A percentile compares a stretch with the other conserved stretches of the same genome.
phyloP scores from a whole-genome alignment of 2,888 invertebrate species.

The Nomada flava region DNA sequence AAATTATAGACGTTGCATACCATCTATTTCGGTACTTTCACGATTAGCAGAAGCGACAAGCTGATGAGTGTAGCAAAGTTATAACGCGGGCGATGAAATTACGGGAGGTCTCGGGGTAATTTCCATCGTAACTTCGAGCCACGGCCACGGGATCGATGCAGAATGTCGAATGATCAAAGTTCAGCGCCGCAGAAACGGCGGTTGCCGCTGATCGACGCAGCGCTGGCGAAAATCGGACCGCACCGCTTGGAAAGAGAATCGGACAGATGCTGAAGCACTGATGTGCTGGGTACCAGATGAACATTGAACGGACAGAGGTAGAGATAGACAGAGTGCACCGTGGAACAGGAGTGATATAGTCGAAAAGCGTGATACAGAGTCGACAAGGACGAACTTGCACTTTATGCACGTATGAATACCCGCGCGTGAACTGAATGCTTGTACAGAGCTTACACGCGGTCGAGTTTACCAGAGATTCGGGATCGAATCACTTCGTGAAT shows the following conservation, averaged over 20 bases:
- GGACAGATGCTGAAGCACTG: neutral
- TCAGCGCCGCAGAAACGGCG: slow-evolving; percentile 25
- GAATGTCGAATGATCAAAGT: slow-evolving; percentile 57
- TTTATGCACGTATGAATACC: slow-evolving; percentile 79
- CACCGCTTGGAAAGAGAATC: slow-evolving; percentile 37
- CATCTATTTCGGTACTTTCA: slow-evolving; percentile 17
- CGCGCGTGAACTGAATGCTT: slow-evolving; percentile 74
- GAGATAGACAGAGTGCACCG: neutral
- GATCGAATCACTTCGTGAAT: slow-evolving; percentile 65
- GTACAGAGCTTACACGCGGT: slow-evolving; percentile 9
- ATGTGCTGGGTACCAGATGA: neutral
- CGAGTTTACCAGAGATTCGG: slow-evolving; percentile 59
- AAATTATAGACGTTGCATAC: too few relatives aligned
- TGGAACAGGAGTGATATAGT: neutral
- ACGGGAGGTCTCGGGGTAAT: slow-evolving; percentile 45
- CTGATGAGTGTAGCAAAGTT: slow-evolving; percentile 46
- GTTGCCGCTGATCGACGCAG: slow-evolving; percentile 34
- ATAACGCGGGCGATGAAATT: slow-evolving; percentile 54
- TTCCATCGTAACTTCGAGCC: slow-evolving; percentile 54
- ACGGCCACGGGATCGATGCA: slow-evolving; percentile 36
- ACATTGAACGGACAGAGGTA: neutral
- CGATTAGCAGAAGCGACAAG: slow-evolving; percentile 21
- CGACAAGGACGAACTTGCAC: slow-evolving; percentile 66
- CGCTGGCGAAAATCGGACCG: slow-evolving; percentile 45
- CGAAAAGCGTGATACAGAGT: slow-evolving; percentile 27